These are phyloP conservation scores for Chloromyia formosa DNA, from an alignment of 2,888 invertebrate genomes.

Conservation along the genomic window DNA sequence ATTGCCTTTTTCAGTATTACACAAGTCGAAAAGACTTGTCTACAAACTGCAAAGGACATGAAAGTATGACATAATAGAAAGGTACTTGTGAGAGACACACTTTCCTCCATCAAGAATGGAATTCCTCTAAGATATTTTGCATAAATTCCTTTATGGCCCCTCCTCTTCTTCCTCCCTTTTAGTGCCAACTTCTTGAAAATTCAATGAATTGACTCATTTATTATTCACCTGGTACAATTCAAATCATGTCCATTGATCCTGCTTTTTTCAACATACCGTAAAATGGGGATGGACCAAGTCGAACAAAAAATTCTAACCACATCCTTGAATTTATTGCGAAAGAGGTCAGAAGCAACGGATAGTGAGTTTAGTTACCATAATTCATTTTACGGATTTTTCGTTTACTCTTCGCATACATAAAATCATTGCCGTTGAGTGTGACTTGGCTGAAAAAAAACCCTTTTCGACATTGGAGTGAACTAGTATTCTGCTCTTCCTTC, in stretches of 20 bases:
- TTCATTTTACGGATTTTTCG: conserved; percentile 41
- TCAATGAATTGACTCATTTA: conserved; percentile 27
- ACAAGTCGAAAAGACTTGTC: not conserved
- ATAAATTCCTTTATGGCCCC: not conserved
- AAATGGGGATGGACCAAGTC: not conserved
- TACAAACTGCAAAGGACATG: too few relatives aligned
- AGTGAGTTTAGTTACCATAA: conserved; percentile 33
- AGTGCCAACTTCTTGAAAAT: not conserved
- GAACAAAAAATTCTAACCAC: conserved; percentile 19
- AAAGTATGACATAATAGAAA: too few relatives aligned
- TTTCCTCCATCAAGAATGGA: not conserved
- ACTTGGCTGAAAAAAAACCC: not conserved
- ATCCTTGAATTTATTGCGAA: conserved; percentile 18
- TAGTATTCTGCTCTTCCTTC: not conserved
- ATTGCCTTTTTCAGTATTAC: conserved; percentile 26
- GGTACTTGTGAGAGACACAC: too few relatives aligned
- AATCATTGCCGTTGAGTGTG: conserved; percentile 14
- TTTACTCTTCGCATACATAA: conserved; percentile 38
- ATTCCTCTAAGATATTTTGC: not conserved
- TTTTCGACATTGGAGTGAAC: not conserved
- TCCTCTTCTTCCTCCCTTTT: not conserved
- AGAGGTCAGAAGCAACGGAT: conserved; percentile 15
- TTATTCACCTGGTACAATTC: conserved; percentile 37
- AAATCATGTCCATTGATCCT: conserved; percentile 35
- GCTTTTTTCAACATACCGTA: conserved; percentile 1